phyloP scores from a whole-genome alignment of 2,888 invertebrate genomes.

The Caenorhabditis drosophilae region DNA sequence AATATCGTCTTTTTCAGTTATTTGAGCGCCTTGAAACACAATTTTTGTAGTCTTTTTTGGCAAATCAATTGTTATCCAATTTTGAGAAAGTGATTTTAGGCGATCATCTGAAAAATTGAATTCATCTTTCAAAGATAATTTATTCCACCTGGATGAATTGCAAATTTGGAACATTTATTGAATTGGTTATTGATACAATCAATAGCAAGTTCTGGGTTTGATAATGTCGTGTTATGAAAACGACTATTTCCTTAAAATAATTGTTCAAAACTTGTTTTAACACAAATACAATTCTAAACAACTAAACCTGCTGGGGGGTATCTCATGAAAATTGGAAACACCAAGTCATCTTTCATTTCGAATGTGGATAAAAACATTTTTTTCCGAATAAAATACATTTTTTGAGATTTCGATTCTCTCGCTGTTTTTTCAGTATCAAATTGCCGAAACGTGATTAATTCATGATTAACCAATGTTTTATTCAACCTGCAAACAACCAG shows the following conservation, averaged over 20 bases:
- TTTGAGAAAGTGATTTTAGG: not conserved
- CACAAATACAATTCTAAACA: no score
- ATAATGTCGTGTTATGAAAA: not conserved
- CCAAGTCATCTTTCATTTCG: slow-evolving; percentile 14
- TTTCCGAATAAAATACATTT: slow-evolving; percentile 3
- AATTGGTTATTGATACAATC: slow-evolving; percentile 7
- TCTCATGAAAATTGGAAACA: slow-evolving; percentile 5
- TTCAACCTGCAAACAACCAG: slow-evolving; percentile 3
- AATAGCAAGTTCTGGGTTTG: not conserved
- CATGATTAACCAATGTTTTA: slow-evolving; percentile 1
- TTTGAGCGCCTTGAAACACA: not conserved
- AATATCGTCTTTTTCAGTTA: not conserved
- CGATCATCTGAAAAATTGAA: not conserved
- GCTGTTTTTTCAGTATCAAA: slow-evolving; percentile 1
- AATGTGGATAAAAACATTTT: slow-evolving; percentile 20
- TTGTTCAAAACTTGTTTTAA: no score
- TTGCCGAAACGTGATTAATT: not conserved
- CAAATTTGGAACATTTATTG: not conserved
- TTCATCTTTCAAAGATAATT: no score
- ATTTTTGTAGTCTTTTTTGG: not conserved
- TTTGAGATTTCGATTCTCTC: slow-evolving; percentile 2
- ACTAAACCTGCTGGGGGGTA: slow-evolving; percentile 11
- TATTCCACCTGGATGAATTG: slow-evolving; percentile 1
- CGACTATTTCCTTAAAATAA: not conserved
- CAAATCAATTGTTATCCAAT: not conserved